Conservation (phyloP, 2,797 vertebrate species). For the Agapornis canus region DNA sequence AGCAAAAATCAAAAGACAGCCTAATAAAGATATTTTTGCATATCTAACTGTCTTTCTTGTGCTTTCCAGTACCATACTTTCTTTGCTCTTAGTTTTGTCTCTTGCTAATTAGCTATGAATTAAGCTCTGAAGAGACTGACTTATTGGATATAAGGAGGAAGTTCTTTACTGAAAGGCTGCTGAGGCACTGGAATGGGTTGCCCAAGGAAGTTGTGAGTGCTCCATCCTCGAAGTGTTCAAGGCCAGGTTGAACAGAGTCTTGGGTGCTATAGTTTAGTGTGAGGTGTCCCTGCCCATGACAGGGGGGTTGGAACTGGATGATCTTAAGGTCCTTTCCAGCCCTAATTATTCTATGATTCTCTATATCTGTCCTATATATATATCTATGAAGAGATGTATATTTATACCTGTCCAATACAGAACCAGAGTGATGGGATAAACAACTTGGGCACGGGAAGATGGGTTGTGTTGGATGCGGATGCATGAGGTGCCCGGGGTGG, state of each 20-base stretch:
- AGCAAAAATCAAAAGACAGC: neutral
- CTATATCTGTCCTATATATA: neutral
- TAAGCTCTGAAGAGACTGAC: neutral
- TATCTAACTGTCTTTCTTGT: neutral
- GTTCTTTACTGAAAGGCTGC: too few species aligned
- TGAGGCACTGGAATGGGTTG: too few species aligned
- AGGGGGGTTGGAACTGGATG: too few species aligned
- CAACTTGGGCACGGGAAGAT: neutral
- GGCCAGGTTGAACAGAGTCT: too few species aligned
- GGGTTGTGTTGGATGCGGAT: neutral
- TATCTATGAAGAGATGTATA: neutral
- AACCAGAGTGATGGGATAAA: neutral
- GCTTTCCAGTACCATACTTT: neutral
- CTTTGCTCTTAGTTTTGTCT: neutral
- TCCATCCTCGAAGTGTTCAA: too few species aligned
- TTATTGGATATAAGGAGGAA: too few species aligned
- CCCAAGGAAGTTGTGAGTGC: too few species aligned
- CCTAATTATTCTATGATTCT: too few species aligned
- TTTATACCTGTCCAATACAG: neutral
- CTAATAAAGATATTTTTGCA: neutral
- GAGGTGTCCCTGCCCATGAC: too few species aligned
- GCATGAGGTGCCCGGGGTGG: fast-evolving
- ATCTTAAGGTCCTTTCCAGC: too few species aligned
- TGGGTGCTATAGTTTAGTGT: too few species aligned
- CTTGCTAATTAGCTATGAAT: neutral